Base-by-base conservation (phyloP, 1,140 invertebrate genomes). In the Leptinotarsa lineolata region DNA sequence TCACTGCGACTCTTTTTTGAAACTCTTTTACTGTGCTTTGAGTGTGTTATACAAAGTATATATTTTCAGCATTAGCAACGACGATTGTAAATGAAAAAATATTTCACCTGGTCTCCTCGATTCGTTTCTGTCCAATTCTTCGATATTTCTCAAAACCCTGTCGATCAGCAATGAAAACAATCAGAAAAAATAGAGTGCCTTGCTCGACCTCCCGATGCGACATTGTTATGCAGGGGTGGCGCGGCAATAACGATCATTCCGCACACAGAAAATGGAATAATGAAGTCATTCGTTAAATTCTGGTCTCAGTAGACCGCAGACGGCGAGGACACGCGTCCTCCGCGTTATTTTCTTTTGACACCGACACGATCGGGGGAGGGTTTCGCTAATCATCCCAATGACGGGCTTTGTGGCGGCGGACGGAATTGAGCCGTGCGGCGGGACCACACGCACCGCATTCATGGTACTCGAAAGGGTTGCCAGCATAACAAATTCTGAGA, bases 301-400 rank as follows among this genome's bases (percentile, higher is more conserved):
- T 65, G 60, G 45, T 72, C 39, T 63, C 60, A 21, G 60, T 46
- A 63, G 63, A 72, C 63, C 63, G 39, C 70, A 71, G 39, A 60
- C 54, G 54, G 24, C 20, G 54, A 71, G 4, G 48, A 15, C 70
- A 59, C 39, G 39, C 48, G 54, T 58, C 6, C 61, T 16, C 39
- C 39, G 48, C 16, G 60, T 61, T 63, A 63, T 71, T 60, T 44
- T 63, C 60, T 71, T 63, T 45, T 64, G 30, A 71, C 24, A 65
- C n/a, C 22, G n/a, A 65, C 63, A 65, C 63, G 63, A 22, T 22
- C 63, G 63, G 22, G n/a, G 22, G 18, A 65, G 63, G 63, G 63
- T 4, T 65, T 22, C 63, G 39, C 63, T 65, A 65, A 65, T 65
- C 22, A 65, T 65, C 63, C 63, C 63, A 65, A 65, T 65, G 39